These are phyloP conservation scores for Lepidothrix coronata DNA, from an alignment of 2,113 vertebrate genomes.

Conservation along the genomic window DNA sequence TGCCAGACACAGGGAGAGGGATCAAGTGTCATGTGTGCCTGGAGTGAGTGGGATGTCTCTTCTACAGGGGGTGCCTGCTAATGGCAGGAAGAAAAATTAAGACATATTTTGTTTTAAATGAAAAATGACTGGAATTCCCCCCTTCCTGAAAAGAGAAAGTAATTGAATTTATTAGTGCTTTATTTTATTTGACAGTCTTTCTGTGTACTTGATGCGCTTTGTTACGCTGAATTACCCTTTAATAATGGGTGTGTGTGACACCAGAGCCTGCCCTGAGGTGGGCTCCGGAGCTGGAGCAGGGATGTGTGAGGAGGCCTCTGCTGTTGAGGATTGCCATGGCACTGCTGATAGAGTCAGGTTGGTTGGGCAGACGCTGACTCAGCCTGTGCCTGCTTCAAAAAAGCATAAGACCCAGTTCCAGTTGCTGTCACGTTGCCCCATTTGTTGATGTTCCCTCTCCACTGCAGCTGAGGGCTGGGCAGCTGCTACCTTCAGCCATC, in stretches of 20 bases:
- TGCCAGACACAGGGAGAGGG: not conserved
- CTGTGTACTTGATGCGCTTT: conserved; percentile 70
- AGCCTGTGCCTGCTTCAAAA: not conserved
- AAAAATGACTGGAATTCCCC: conserved; percentile 63
- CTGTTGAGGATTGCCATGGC: conserved; percentile 30
- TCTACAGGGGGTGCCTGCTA: not conserved
- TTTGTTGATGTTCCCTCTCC: not conserved
- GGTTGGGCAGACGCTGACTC: not conserved
- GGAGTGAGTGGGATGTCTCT: not conserved
- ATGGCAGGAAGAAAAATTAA: conserved; percentile 41
- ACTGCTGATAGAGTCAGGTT: not conserved
- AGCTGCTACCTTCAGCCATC: not conserved
- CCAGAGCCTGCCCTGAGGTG: conserved; percentile 54
- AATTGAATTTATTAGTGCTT: conserved; percentile 77
- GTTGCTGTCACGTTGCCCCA: not conserved
- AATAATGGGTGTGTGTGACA: conserved; percentile 57
- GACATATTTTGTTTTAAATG: conserved; percentile 60
- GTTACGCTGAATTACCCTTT: conserved; percentile 77
- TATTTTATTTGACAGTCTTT: conserved; percentile 77
- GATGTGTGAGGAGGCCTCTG: not conserved
- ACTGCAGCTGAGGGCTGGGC: not conserved
- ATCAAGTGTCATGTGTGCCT: not conserved
- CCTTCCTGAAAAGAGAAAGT: conserved; percentile 61
- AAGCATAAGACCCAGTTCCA: not conserved
- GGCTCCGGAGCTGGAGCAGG: conserved; percentile 27